phyloP scores from a whole-genome alignment of 2,113 vertebrate genomes.

The Anas platyrhynchos region DNA sequence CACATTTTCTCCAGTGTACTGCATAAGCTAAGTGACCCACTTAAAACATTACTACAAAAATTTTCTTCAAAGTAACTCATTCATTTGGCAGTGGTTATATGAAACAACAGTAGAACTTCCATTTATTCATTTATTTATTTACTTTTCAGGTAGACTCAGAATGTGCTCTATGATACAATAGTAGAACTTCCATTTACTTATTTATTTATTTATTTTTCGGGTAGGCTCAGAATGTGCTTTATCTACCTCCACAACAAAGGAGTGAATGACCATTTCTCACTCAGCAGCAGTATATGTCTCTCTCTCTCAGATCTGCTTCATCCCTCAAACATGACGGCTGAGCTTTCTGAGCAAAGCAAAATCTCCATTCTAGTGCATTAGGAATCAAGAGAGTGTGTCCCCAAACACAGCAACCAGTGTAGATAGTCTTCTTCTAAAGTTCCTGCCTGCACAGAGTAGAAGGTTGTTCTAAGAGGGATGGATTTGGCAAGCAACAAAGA shows the following conservation, averaged over 20 bases:
- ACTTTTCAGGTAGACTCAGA: background rate
- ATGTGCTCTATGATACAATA: rapidly evolving
- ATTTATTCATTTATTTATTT: background rate
- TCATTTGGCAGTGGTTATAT: background rate
- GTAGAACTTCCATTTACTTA: background rate
- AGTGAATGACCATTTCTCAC: background rate
- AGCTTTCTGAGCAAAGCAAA: background rate
- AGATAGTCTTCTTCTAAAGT: conserved; percentile 17
- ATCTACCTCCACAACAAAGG: rapidly evolving
- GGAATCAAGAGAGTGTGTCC: background rate
- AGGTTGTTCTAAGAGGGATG: conserved; percentile 8
- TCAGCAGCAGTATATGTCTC: background rate
- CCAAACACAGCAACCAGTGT: background rate
- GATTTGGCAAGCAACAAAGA: background rate
- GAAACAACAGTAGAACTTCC: rapidly evolving
- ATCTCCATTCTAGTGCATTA: background rate
- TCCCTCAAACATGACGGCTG: background rate
- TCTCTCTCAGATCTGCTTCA: no score
- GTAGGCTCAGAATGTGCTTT: rapidly evolving
- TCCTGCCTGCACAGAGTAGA: background rate
- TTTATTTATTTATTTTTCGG: background rate
- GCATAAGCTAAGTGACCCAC: background rate
- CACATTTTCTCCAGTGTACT: background rate
- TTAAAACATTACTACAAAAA: background rate
- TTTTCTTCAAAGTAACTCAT: background rate